Percentiles rank a stretch among this genome's conserved stretches.
Conservation (phyloP, 2,888 invertebrate genomes). For the Bedellia somnulentella region DNA sequence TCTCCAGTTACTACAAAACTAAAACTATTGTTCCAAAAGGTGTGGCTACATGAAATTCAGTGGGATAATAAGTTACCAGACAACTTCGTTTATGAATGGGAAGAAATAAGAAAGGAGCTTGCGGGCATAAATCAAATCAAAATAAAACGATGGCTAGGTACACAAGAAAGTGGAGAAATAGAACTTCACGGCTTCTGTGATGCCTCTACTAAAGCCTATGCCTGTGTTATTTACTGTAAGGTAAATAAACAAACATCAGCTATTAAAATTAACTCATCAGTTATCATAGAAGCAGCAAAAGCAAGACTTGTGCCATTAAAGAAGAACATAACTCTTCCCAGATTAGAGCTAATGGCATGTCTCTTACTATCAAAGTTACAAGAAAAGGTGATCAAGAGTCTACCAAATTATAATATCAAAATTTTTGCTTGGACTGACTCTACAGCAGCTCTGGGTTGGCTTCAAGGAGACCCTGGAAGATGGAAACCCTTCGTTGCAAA, state of each 20-base stretch:
- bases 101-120: conserved; percentile 1
- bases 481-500: conserved; percentile 11
- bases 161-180: neutral
- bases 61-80: conserved; percentile 3
- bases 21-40: conserved; percentile 4
- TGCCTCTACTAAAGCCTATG: neutral
- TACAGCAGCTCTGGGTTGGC: conserved; percentile 10
- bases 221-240: conserved; percentile 1
- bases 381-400: conserved; percentile 5
- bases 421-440: conserved; percentile 8
- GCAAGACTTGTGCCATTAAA: neutral
- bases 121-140: neutral
- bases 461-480: conserved; percentile 8
- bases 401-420: conserved; percentile 3
- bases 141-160: conserved; percentile 1
- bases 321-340: conserved; percentile 6
- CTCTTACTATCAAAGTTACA: conserved; percentile 7
- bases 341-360: conserved; percentile 7
- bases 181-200: conserved; percentile 4
- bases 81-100: conserved; percentile 1
- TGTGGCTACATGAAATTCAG: conserved; percentile 2
- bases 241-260: neutral
- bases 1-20: conserved; percentile 2
- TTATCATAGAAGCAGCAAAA: neutral
- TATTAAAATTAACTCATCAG: neutral